Percentiles rank a stretch among this genome's conserved stretches.
These are phyloP conservation scores for Drosophila koepferae DNA, from an alignment of 2,888 invertebrate genomes.

Conservation along the genomic window DNA sequence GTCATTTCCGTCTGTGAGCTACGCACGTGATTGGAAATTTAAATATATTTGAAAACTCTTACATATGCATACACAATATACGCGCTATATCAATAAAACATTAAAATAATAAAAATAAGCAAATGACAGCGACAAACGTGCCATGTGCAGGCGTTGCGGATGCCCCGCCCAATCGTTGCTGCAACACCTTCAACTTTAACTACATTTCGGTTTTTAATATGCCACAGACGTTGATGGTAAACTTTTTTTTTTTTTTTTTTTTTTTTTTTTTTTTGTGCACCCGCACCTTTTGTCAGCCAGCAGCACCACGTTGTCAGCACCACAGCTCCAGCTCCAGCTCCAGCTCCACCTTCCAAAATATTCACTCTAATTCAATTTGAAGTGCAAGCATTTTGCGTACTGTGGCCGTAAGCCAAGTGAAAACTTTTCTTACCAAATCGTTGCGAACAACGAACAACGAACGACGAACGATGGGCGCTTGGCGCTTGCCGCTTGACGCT, in stretches of 20 bases:
- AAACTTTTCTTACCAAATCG: slow-evolving; percentile 40
- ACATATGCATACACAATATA: not conserved
- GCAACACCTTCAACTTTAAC: slow-evolving; percentile 50
- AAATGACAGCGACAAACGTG: slow-evolving; percentile 45
- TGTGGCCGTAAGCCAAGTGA: slow-evolving; percentile 20
- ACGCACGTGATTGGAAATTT: slow-evolving; percentile 41
- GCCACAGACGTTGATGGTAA: slow-evolving; percentile 40
- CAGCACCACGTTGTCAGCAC: slow-evolving; percentile 8
- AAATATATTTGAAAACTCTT: slow-evolving; percentile 3
- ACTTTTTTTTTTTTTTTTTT: not conserved
- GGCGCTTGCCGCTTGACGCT: not conserved
- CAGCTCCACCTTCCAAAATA: not conserved
- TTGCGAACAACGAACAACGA: too few relatives aligned
- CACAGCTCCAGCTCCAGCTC: not conserved
- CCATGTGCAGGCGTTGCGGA: slow-evolving; percentile 16
- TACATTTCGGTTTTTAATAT: slow-evolving; percentile 47
- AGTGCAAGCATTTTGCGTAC: slow-evolving; percentile 52
- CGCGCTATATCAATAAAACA: slow-evolving; percentile 17
- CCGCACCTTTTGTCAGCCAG: slow-evolving; percentile 40
- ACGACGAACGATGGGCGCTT: not conserved
- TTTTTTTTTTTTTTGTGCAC: slow-evolving; percentile 3
- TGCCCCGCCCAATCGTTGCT: slow-evolving; percentile 41
- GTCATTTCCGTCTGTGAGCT: slow-evolving; percentile 25
- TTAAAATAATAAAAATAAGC: slow-evolving; percentile 22
- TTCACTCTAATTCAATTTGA: slow-evolving; percentile 65